Evolutionary conservation across 2,888 invertebrate genomes (phyloP), one percentile per base, ranked within the genome.

Genomic region (Drosophila kokeensis): DNA sequence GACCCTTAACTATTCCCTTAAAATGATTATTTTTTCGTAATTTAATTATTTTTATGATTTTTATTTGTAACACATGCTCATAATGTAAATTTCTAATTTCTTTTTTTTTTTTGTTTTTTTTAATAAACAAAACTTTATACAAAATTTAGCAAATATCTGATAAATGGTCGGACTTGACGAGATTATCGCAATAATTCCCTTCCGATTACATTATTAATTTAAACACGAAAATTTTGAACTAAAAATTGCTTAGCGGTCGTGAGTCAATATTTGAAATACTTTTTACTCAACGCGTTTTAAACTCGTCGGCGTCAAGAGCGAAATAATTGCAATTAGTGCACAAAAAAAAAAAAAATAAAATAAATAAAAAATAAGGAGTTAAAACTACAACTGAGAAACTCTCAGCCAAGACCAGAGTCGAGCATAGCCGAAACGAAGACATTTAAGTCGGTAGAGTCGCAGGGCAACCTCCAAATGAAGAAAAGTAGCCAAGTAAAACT

Each of bases 401-500:
- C 74, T 66, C 48, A 34, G 60, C 48, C 40, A 4, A 27, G 27
- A 27, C 7, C 42, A 38, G 57, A 60, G 40, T 29, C 36, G 27
- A 59, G 60, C 57, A 42, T 61, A 42, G 72, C 71, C 69, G 70
- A 73, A 73, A 63, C 55, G 36, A 68, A 82, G 79, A 64, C 70
- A 73, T 69, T 60, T 61, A 63, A 69, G 69, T 67, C 64, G 32
- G 29, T 24, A 38, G 65, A 79, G 73, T 76, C 72, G 82, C 64
- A 82, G 61, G 71, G 74, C 81, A 74, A 74, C 62, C 79, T 77
- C 63, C 66, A 86, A 88, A 81, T 87, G 81, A 86, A 86, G 84
- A 83, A 86, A 89, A 90, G 87, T 82, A 82, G 83, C 87, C 70
- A 80, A 84, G 89, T 73, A 82, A 87, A 90, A 87, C 78, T 88